Base-by-base conservation (phyloP, 2,113 vertebrate species). In the Tupaia tana region DNA sequence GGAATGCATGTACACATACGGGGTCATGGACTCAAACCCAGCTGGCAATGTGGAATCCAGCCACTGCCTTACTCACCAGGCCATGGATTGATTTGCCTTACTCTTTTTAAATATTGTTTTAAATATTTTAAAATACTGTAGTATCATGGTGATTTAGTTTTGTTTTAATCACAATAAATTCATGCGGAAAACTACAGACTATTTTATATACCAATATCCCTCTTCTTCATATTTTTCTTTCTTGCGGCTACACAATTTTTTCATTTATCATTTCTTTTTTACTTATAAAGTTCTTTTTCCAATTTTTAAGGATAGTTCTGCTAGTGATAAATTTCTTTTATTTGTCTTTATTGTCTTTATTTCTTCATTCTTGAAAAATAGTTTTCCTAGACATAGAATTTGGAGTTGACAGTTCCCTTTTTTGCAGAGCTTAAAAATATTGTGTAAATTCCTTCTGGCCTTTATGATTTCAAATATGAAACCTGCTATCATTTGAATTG, bases 291-390 rank as follows among this genome's bases (percentile, higher is more conserved):
- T 2, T 70, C 22, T 61, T 59, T 29, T 69, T 29, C 6, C 59
- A 73, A 12, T 58, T 20, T 67, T 84, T 75, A 90, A 81, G 31
- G 12, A 85, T 13, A 61, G 13, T 66, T 71, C 24, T 89, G 10
- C 20, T n/a, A 56, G 3, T 43, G 25, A 63, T 7, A 82, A 43
- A 78, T 56, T 58, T 3, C n/a, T 85, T 77, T 83, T 54, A 69
- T 74, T 96, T 88, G 75, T 7, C 7, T 82, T 61, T 95, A 88
- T 34, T 29, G 13, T 84, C 54, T 87, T 69, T 52, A 82, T 63
- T 80, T 91, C 7, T 63, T 74, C 15, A 61, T 78, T 93, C 43
- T 59, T 73, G 1, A 86, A 73, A 16, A 10, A 63, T 25, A 31
- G 27, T 80, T 87, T 34, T 70, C 29, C 31, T 58, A 20, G 4